Base-by-base conservation (phyloP, 2,113 vertebrate genomes). In the Psilopogon haemacephalus region DNA sequence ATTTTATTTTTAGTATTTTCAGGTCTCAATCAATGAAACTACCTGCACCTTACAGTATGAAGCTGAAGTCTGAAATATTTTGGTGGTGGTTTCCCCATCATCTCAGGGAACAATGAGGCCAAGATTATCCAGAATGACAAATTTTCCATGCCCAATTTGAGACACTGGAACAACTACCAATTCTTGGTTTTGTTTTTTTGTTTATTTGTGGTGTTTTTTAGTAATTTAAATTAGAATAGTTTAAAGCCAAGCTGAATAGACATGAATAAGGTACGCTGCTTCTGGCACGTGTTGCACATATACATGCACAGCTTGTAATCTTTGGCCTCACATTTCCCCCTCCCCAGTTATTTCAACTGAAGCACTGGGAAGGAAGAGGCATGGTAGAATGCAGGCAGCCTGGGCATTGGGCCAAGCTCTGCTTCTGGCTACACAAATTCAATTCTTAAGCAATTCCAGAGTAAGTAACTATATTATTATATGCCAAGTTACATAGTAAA, bases 361-460 rank as follows among this genome's bases (percentile, higher is more conserved):
- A 63, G 15, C 28, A 14, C 74, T 56, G 67, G 38, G 76, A 65
- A 63, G 58, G 44, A 59, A 7, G 14, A 56, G 37, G 67, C 80
- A 65, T 9, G 35, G 91, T 72, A 42, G 62, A 69, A 75, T 1
- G 7, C 68, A 62, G 59, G 55, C 84, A 24, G 59, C 12, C 93
- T 91, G 89, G 93, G 91, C 89, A 91, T 20, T 2, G 38, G 78
- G 91, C 95, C 95, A 96, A 82, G 78, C 82, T 79, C 81, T 80
- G 81, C 82, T 88, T 88, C 88, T 85, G 81, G 72, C 91, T 86
- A 24, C 68, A 83, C 71, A 90, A 89, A 95, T 89, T 92, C 79
- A 94, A 91, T 87, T 87, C 94, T 76, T 24, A 40, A 93, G 84
- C 59, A 89, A 89, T 93, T 96, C 94, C 81, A 48, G 5, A 87